Evolutionary conservation across 2,888 invertebrate species (phyloP), one percentile per base, ranked within the genome.

Genomic region (Drosophila sordidula): DNA sequence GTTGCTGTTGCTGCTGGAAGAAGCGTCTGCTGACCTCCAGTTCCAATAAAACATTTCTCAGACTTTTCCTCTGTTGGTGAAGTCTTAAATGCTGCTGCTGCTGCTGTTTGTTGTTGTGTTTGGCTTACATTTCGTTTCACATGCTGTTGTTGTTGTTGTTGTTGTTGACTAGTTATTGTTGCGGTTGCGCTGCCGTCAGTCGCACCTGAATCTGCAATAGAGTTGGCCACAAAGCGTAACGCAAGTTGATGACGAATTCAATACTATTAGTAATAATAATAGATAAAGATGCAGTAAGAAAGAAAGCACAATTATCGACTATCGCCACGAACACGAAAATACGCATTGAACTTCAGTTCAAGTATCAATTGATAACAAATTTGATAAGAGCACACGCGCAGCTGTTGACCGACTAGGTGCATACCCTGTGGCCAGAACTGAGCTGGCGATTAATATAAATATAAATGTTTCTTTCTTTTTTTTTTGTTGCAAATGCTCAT

Each of bases 21-120:
- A 66, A 68, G 73, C 79, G 85, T 80, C 70, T 90, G 91, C 90
- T 90, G 90, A 90, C 91, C 91, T 90, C 91, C 89, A 85, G 84
- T 89, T 89, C 89, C 88, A 80, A 65, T 86, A 64, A 79, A 83
- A 88, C 84, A 85, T 89, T 86, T 89, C 89, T 89, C 90, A 79
- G 88, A 81, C 77, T 88, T 89, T 89, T 90, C 90, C 89, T 90
- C 84, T 75, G 79, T 67, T 70, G 86, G 46, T 54, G 68, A 68
- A 73, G 83, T 69, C 57, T 70, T 79, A 44, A 66, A 54, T 58
- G 65, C 62, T 63, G 69, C 29, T 58, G 65, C 62, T 63, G 58
- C 16, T 49, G 16, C 18, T 36, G 9, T 42, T 45, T 64, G 62
- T 70, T 52, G 63, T 46, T 66, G 65, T 70, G 78, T 80, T 79